A percentile compares a stretch with the other conserved stretches of the same genome.
Conservation (phyloP, 2,113 vertebrate genomes). For the Chaetorhynchus papuensis region DNA sequence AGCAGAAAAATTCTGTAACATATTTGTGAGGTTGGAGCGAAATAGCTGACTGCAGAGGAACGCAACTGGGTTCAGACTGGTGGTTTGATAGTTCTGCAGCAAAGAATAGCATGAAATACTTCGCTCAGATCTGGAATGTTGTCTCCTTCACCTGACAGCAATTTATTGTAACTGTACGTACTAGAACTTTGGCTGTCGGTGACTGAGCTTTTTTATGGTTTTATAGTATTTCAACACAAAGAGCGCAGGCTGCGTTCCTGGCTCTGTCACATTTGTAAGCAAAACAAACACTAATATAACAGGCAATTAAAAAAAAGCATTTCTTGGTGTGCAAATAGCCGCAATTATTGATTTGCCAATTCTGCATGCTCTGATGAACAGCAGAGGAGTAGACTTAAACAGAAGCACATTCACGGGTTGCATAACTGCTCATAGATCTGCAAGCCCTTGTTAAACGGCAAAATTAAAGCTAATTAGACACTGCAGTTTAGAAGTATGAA, state of each 20-base stretch:
- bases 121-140: constrained; percentile 28
- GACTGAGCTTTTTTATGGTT: not conserved
- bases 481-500: constrained; percentile 19
- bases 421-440: constrained; percentile 2
- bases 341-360: constrained; percentile 53
- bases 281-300: constrained; percentile 14
- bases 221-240: not conserved
- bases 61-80: not conserved
- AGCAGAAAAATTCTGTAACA: not conserved
- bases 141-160: constrained; percentile 55
- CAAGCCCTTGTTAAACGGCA: constrained; percentile 22
- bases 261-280: constrained; percentile 9
- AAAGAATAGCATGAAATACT: not conserved
- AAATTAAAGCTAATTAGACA: constrained; percentile 46
- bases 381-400: constrained; percentile 33
- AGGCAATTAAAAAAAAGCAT: not conserved
- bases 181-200: not conserved
- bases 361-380: constrained; percentile 16
- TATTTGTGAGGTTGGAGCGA: not conserved
- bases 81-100: not conserved
- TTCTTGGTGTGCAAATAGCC: constrained; percentile 30
- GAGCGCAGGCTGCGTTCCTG: not conserved
- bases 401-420: constrained; percentile 41
- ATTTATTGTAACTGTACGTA: not conserved
- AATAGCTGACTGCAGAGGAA: not conserved